Base-by-base conservation (phyloP, 2,113 vertebrate genomes). In the Sphyrna mokarran region DNA sequence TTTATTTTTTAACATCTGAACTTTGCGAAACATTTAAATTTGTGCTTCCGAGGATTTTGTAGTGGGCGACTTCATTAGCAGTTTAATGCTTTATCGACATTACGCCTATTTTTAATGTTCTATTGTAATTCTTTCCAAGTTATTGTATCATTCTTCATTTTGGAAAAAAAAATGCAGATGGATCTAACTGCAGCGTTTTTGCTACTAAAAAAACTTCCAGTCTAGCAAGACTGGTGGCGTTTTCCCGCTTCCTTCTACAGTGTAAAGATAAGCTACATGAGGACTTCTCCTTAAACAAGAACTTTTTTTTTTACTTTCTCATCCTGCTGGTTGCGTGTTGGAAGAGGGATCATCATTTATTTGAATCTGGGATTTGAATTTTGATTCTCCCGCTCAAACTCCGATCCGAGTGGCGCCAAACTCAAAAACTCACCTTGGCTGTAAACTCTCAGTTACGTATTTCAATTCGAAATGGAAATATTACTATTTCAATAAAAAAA, bases 311-410 rank as follows among this genome's bases (percentile, higher is more conserved):
- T 0, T 23, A 22, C 43, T 43, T 54, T 16, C 8, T 8, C 20
- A 0, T 18, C 7, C 40, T 22, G 9, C 16, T 43, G 23, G 43
- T 8, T 9, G 1, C 16, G 1, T 26, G 43, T 26, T 58, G 26
- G 14, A 63, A n/a, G 16, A 29, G 89, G n/a, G 58, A 58, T 29
- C 61, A 11, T 18, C 33, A 22, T 61, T 14, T 18, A 18, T 40
- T 37, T 37, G 33, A n/a, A 63, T 93, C 90, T 37, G 48, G 48
- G 48, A 54, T 54, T 83, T 18, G n/a, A 40, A 6, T 20, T 89
- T 93, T 93, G 61, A 93, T 66, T 93, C 90, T 93, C 90, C 89
- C 89, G 90, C 61, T 63, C 63, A 93, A 93, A 93, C 90, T 68
- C 29, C 10, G 54, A 14, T 61, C 54, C 16, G 4, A 26, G 29